A percentile compares a stretch with the other conserved stretches of the same genome.
Evolutionary conservation across 2,797 vertebrate genomes (phyloP).

Genomic region (Dermochelys coriacea): DNA sequence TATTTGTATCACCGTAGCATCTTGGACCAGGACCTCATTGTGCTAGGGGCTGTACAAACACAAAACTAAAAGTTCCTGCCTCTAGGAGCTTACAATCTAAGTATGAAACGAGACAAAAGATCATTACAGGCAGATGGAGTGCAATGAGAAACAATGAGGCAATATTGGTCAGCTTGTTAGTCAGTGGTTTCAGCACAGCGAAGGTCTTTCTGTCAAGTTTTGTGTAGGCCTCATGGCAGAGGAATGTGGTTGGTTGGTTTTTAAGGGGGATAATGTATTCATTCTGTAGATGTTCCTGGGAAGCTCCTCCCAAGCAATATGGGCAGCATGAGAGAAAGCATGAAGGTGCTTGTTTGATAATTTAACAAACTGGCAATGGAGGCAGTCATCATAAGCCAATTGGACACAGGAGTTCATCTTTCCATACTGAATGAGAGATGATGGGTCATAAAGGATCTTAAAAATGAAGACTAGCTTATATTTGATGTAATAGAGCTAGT

Average conservation of each 20-base stretch:
- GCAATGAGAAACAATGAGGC: too few relatives aligned
- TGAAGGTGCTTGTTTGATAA: background rate
- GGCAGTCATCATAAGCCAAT: background rate
- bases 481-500: too few relatives aligned
- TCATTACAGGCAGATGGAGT: background rate
- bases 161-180: too few relatives aligned
- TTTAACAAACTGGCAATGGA: background rate
- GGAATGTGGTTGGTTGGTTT: too few relatives aligned
- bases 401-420: background rate
- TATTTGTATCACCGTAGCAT: too few relatives aligned
- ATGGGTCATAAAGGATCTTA: background rate
- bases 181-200: background rate
- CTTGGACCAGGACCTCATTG: too few relatives aligned
- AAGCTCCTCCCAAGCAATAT: background rate
- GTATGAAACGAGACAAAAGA: background rate
- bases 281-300: background rate
- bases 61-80: too few relatives aligned
- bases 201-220: background rate
- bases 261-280: background rate
- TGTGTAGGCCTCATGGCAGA: background rate
- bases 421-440: background rate
- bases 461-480: background rate
- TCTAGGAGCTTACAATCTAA: too few relatives aligned
- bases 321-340: background rate
- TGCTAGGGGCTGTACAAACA: too few relatives aligned